A percentile compares a stretch with the other conserved stretches of the same genome.
phyloP scores from a whole-genome alignment of 2,888 invertebrate genomes.

The Graphium colonna region DNA sequence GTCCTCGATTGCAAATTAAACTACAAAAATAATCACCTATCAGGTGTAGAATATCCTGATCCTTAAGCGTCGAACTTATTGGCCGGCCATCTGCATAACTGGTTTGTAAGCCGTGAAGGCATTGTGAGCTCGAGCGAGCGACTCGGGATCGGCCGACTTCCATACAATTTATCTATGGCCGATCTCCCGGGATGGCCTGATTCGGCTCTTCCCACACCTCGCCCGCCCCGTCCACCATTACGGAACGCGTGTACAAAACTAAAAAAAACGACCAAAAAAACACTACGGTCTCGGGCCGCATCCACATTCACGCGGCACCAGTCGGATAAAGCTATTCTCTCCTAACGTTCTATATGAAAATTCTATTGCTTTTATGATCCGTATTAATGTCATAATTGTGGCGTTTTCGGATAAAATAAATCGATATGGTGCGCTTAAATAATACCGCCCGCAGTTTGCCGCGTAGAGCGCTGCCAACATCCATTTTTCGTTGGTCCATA shows the following conservation, averaged over 20 bases:
- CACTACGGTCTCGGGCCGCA: too few relatives aligned
- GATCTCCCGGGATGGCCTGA: slow-evolving; percentile 49
- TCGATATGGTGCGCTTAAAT: slow-evolving; percentile 69
- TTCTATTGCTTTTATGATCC: slow-evolving; percentile 68
- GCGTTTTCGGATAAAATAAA: slow-evolving; percentile 74
- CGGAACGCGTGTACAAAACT: slow-evolving; percentile 28
- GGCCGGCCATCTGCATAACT: slow-evolving; percentile 50
- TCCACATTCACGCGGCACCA: slow-evolving; percentile 55
- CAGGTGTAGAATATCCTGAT: slow-evolving; percentile 47
- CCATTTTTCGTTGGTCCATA: slow-evolving; percentile 51
- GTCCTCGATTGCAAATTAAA: slow-evolving; percentile 59
- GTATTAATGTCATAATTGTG: slow-evolving; percentile 77
- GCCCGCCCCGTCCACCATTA: slow-evolving; percentile 44
- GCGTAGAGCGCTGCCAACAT: slow-evolving; percentile 41
- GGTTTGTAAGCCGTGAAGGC: slow-evolving; percentile 40
- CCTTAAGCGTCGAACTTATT: slow-evolving; percentile 47
- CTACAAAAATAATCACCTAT: slow-evolving; percentile 66
- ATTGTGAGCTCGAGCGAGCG: slow-evolving; percentile 34
- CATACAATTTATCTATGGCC: slow-evolving; percentile 55
- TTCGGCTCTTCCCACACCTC: slow-evolving; percentile 64
- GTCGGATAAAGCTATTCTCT: slow-evolving; percentile 66
- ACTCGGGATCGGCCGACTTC: slow-evolving; percentile 32
- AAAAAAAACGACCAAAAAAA: slow-evolving; percentile 32
- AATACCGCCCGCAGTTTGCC: slow-evolving; percentile 69
- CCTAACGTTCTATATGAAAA: slow-evolving; percentile 65